Evolutionary conservation across 2,888 invertebrate genomes (phyloP).

Genomic region (Philereme vetulata): DNA sequence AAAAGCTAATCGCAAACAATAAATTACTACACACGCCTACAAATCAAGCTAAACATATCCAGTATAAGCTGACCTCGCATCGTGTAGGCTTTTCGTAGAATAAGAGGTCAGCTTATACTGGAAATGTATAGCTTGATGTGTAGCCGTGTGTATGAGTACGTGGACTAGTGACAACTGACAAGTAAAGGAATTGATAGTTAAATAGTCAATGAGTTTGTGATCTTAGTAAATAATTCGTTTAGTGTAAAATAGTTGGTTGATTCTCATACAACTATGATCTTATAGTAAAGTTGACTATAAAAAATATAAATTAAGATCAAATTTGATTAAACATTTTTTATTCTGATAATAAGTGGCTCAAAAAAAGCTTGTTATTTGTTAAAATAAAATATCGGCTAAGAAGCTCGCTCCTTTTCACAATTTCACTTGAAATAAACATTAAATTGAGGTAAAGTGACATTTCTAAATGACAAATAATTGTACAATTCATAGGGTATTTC

Average conservation of each 20-base stretch:
- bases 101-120: too few species aligned
- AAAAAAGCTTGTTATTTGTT: not conserved
- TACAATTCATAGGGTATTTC: conserved; percentile 57
- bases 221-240: conserved; percentile 53
- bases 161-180: conserved; percentile 55
- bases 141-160: too few species aligned
- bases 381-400: not conserved
- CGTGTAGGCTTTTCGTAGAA: too few species aligned
- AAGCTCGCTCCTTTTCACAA: not conserved
- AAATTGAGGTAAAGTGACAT: conserved; percentile 70
- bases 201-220: conserved; percentile 77
- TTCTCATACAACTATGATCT: not conserved
- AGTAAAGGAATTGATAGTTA: conserved; percentile 74
- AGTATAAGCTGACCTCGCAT: too few species aligned
- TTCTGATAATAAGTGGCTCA: not conserved
- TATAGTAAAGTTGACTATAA: too few species aligned
- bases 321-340: not conserved
- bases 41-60: too few species aligned
- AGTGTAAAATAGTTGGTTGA: not conserved
- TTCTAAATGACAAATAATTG: conserved; percentile 78
- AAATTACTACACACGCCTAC: too few species aligned
- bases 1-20: conserved; percentile 8
- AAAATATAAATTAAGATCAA: not conserved
- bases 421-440: conserved; percentile 25
- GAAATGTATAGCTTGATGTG: too few species aligned